Conservation (phyloP, 2,888 invertebrate species). For the Cosmia trapezina region DNA sequence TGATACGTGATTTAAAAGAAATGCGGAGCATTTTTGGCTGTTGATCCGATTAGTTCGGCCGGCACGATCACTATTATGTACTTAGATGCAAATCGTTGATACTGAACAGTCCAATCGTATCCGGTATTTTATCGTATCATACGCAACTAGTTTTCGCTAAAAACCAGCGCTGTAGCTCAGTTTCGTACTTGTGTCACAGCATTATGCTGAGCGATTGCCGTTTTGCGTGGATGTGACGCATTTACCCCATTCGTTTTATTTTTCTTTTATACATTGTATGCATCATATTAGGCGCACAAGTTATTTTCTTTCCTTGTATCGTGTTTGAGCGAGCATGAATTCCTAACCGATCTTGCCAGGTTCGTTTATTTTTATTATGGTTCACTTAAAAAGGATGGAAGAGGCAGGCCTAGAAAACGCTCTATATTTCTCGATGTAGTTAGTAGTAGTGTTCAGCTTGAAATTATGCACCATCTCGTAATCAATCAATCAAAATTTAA, state of each 20-base stretch:
- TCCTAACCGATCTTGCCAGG: background rate
- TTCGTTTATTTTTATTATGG: background rate
- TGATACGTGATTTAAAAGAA: background rate
- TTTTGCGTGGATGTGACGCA: background rate
- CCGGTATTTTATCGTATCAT: background rate
- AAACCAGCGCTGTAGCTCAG: background rate
- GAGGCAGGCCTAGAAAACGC: background rate
- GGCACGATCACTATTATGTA: background rate
- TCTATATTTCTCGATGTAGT: background rate
- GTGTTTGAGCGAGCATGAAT: background rate
- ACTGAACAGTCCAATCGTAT: background rate
- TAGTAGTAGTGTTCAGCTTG: background rate
- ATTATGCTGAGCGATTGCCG: background rate
- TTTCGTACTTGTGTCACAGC: background rate
- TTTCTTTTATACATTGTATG: background rate
- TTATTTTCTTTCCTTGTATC: background rate
- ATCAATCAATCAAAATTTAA: too few species aligned
- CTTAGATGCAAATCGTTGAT: background rate
- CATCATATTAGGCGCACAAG: background rate
- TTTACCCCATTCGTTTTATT: background rate
- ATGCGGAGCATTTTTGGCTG: background rate
- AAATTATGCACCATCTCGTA: background rate
- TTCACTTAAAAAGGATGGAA: background rate
- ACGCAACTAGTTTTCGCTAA: background rate
- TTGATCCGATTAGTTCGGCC: background rate